Evolutionary conservation across 2,797 vertebrate species (phyloP).

Genomic region (Helarctos malayanus): DNA sequence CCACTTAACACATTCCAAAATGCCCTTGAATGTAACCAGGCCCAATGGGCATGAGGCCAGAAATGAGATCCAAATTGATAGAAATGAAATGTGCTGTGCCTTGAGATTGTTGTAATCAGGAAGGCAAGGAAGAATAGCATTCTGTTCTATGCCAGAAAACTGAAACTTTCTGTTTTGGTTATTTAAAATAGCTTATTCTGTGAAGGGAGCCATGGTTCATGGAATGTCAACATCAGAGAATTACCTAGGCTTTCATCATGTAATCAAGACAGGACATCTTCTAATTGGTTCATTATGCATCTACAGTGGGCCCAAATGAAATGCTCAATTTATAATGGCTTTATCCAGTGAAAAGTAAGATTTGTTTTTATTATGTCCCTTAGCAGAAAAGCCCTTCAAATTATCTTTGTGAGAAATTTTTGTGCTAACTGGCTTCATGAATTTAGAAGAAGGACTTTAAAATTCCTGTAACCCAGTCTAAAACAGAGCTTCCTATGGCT

Average conservation of each 20-base stretch:
- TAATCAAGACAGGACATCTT: conserved; percentile 27
- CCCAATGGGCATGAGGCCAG: neutral
- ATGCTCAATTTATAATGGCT: conserved; percentile 39
- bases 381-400: conserved; percentile 55
- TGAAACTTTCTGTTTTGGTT: conserved; percentile 1
- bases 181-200: conserved; percentile 53
- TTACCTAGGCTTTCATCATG: conserved; percentile 44
- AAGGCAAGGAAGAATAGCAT: neutral
- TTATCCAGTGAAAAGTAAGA: conserved; percentile 60
- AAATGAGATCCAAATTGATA: neutral
- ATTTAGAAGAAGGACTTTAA: conserved; percentile 1
- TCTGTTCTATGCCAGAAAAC: neutral
- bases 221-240: conserved; percentile 43
- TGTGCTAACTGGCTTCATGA: neutral
- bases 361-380: conserved; percentile 14
- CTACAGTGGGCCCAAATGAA: neutral
- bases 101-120: neutral
- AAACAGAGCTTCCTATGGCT: neutral
- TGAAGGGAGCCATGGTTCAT: neutral
- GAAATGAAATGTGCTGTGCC: neutral
- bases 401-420: conserved; percentile 26
- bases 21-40: neutral
- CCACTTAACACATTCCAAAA: neutral
- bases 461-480: neutral
- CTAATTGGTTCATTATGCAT: conserved; percentile 38